Percentiles rank a stretch among this genome's conserved stretches.
Conservation (phyloP, 1,140 invertebrate genomes). For the Zaprionus nigranus region DNA sequence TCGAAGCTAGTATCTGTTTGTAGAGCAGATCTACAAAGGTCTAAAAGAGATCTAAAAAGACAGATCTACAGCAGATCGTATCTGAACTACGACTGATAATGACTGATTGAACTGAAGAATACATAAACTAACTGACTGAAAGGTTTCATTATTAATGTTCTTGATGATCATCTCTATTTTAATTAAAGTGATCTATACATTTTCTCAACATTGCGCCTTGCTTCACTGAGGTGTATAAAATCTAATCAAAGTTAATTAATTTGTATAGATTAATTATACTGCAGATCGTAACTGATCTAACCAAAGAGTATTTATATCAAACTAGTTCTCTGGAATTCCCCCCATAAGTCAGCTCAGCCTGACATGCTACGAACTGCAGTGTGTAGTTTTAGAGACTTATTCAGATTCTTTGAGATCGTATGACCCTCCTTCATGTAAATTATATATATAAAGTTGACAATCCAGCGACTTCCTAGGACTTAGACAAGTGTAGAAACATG, state of each 20-base stretch:
- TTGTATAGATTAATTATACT: background rate
- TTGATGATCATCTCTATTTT: constrained; percentile 33
- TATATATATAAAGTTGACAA: too few species aligned
- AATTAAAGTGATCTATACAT: constrained; percentile 10
- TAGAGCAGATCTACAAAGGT: too few species aligned
- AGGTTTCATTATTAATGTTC: too few species aligned
- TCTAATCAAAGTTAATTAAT: too few species aligned
- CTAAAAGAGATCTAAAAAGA: too few species aligned
- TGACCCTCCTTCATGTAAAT: too few species aligned
- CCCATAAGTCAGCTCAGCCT: background rate
- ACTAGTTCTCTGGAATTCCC: background rate
- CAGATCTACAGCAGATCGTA: background rate
- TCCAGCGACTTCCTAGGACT: too few species aligned
- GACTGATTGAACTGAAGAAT: too few species aligned
- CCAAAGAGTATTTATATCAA: background rate
- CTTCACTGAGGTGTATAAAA: background rate
- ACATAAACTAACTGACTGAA: too few species aligned
- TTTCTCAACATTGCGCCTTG: constrained; percentile 3
- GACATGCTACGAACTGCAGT: background rate
- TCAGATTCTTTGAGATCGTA: too few species aligned
- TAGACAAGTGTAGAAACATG: too few species aligned
- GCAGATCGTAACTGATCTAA: background rate
- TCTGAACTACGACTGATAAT: background rate
- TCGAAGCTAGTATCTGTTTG: too few species aligned
- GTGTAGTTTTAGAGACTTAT: background rate